Evolutionary conservation across 2,797 vertebrate genomes (phyloP).

Genomic region (Pampus argenteus): DNA sequence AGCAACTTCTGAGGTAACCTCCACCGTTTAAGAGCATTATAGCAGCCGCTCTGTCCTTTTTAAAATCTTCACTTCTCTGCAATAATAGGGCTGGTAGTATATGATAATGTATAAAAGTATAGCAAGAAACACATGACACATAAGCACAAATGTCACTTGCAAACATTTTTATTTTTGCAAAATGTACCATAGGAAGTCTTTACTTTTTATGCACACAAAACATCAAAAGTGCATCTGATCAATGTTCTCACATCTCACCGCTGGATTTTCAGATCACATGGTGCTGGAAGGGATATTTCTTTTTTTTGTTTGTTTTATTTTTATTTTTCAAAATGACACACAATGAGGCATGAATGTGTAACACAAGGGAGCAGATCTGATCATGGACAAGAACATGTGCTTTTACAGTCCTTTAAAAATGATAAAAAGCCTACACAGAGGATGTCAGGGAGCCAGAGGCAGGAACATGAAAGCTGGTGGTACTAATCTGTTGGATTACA

Average conservation of each 20-base stretch:
- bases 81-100: no score
- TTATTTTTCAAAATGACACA: background rate
- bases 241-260: constrained; percentile 41
- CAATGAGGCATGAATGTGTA: constrained; percentile 19
- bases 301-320: no score
- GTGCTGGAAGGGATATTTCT: constrained; percentile 25
- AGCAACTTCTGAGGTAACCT: constrained; percentile 32
- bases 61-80: background rate
- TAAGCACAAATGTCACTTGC: constrained; percentile 43
- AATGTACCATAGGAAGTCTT: constrained; percentile 66
- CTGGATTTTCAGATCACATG: constrained; percentile 28
- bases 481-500: constrained; percentile 30
- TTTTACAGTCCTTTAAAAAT: constrained; percentile 38
- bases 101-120: background rate
- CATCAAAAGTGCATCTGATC: constrained; percentile 59
- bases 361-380: constrained; percentile 23
- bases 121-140: constrained; percentile 28
- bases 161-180: constrained; percentile 82
- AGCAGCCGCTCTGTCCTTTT: background rate
- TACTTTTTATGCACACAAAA: constrained; percentile 62
- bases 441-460: constrained; percentile 19
- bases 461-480: constrained; percentile 18
- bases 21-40: constrained; percentile 7
- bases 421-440: background rate
- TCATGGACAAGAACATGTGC: constrained; percentile 43